Evolutionary conservation across 2,888 invertebrate genomes (phyloP), one percentile per base, ranked within the genome.

Genomic region (Myopa tessellatipennis): DNA sequence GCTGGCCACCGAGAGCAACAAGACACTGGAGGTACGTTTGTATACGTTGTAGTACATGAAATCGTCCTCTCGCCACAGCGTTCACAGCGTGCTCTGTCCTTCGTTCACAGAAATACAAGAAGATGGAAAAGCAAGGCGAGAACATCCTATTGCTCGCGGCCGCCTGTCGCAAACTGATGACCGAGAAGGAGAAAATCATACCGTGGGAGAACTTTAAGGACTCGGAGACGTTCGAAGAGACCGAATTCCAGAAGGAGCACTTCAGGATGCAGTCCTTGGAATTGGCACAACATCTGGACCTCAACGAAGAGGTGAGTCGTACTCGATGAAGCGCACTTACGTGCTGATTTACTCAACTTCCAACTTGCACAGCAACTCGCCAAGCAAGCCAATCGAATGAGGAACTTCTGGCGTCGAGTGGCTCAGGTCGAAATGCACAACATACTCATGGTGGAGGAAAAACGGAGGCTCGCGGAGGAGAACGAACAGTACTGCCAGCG

Each of bases 361-460:
- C 14, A 1, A 36, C 65, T 26, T n/a, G 12, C 12, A 0, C 50
- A 83, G 50, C 84, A 88, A 4, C 77, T 88, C 1, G 63, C 83
- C 7, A 80, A 78, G 12, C 79, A 86, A 45, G 84, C 84, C n/a
- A 78, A 81, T 3, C 71, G 83, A 1, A 81, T 88, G 77, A 82
- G 79, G 10, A 83, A 85, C 61, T 88, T 88, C 70, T 89, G 88
- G 89, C 84, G 83, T 4, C 87, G 88, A 5, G 86, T 86, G 74
- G 84, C 86, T 7, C 79, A 85, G 75, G 87, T 85, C 0, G 83
- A 85, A 52, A 82, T 84, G 3, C 86, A 88, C 52, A 86, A 85
- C 55, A 38, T 87, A 4, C 60, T 87, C 12, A 75, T 88, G n/a
- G 78, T 79, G 1, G 81, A 84, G 67, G 85, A 88, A 75, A 87